phyloP scores from a whole-genome alignment of 2,797 vertebrate genomes.

The Jordanella pulchra region DNA sequence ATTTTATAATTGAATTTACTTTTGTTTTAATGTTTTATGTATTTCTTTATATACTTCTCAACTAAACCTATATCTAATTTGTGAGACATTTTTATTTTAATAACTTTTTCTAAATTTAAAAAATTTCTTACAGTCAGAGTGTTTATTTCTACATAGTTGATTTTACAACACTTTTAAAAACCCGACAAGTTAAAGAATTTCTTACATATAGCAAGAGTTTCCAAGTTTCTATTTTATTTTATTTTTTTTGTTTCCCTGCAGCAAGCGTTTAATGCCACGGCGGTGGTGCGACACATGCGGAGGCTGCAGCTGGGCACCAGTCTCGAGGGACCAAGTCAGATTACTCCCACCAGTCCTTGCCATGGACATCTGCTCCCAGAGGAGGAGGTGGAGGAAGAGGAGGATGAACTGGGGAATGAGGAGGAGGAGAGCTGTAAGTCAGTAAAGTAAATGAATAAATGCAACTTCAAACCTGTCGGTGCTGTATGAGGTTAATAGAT shows the following conservation, averaged over 20 bases:
- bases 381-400: slow-evolving; percentile 81
- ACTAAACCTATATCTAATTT: background rate
- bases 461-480: background rate
- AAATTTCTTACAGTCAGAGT: background rate
- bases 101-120: no score
- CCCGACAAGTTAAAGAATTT: background rate
- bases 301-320: slow-evolving; percentile 92
- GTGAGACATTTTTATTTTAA: background rate
- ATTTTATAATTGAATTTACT: background rate
- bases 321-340: slow-evolving; percentile 87
- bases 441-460: slow-evolving; percentile 9
- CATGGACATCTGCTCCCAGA: slow-evolving; percentile 80
- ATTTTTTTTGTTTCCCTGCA: slow-evolving; percentile 47
- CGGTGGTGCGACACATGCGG: slow-evolving; percentile 95
- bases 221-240: background rate
- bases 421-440: slow-evolving; percentile 73
- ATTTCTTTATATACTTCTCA: background rate
- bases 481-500: background rate
- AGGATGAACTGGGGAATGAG: slow-evolving; percentile 80
- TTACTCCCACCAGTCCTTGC: slow-evolving; percentile 80
- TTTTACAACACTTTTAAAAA: background rate
- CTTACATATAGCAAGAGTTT: background rate
- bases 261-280: slow-evolving; percentile 98
- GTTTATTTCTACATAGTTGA: background rate
- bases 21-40: background rate